Evolutionary conservation across 2,113 vertebrate species (phyloP).

Genomic region (Indicator maculatus): DNA sequence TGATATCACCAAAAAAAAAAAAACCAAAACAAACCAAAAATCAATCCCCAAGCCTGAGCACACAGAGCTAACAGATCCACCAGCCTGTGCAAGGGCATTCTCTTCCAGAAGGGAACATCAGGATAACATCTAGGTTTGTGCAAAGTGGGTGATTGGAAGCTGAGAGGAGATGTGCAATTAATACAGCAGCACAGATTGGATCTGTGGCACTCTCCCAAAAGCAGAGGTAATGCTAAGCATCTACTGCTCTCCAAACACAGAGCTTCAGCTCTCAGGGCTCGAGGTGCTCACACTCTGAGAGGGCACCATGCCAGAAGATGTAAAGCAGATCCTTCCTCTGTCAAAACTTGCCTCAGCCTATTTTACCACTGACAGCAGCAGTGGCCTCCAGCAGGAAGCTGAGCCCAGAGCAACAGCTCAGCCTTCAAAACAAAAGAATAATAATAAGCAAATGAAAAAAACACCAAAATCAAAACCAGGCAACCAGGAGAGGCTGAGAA

Average conservation of each 20-base stretch:
- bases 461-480: neutral
- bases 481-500: too few relatives aligned
- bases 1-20: too few relatives aligned
- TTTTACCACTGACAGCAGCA: conserved; percentile 18
- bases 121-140: neutral
- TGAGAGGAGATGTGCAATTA: conserved; percentile 20
- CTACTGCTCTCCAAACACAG: neutral
- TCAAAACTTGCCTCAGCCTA: conserved; percentile 11
- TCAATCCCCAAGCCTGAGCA: neutral
- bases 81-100: neutral
- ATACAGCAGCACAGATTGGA: neutral
- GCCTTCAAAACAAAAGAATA: neutral
- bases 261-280: conserved; percentile 1
- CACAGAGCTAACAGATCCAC: neutral
- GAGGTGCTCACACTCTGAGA: neutral
- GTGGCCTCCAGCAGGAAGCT: neutral
- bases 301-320: neutral
- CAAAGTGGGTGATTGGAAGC: neutral
- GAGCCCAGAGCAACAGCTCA: neutral
- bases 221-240: neutral
- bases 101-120: neutral
- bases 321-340: neutral
- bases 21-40: neutral
- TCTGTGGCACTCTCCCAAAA: conserved; percentile 2
- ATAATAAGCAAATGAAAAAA: neutral